Evolutionary conservation across 35 echinoderm and acorn worm genomes (phyloP), one percentile per base, ranked within the genome.

Genomic region (Eucidaris tribuloides): DNA sequence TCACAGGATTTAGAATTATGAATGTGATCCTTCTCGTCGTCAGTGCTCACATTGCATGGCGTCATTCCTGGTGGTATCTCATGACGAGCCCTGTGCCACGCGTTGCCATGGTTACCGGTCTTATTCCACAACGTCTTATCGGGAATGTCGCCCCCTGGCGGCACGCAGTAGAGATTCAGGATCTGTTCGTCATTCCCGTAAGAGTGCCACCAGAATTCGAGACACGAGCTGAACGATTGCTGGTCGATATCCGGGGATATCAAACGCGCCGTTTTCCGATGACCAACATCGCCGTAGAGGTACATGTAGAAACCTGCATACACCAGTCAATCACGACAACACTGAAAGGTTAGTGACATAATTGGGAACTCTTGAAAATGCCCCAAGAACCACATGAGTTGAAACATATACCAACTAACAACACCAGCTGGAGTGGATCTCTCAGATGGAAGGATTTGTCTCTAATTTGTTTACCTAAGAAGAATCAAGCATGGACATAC

Each of bases 181-280:
- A 36, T 29, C 56, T 96, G 84, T 0, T 92, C 85, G 39, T 87
- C 89, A 3, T 65, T 31, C 19, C 93, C 93, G 19, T 91, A 91
- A 84, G 88, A 87, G 56, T 96, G 89, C 30, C 79, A 96, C 93
- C 93, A 96, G 76, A 96, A 96, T 55, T 83, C 58, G 11, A 96
- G 32, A 34, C 93, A 96, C 9, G 87, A 86, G 15, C 62, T 25
- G 14, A 2, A 2, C 18, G 25, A 20, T 71, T 89, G 89, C 0
- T 29, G n/a, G 3, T 48, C 45, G 39, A 81, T 62, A 33, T 44
- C 20, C 1, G 92, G 92, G 7, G 87, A 90, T 37, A 46, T 56
- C 33, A 94, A 52, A 23, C 87, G 82, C 14, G 92, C 81, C 29
- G 54, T 83, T 2, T 35, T 71, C 3, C 78, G 59, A 7, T 63